phyloP scores from a whole-genome alignment of 2,797 vertebrate genomes.

The Artibeus lituratus region DNA sequence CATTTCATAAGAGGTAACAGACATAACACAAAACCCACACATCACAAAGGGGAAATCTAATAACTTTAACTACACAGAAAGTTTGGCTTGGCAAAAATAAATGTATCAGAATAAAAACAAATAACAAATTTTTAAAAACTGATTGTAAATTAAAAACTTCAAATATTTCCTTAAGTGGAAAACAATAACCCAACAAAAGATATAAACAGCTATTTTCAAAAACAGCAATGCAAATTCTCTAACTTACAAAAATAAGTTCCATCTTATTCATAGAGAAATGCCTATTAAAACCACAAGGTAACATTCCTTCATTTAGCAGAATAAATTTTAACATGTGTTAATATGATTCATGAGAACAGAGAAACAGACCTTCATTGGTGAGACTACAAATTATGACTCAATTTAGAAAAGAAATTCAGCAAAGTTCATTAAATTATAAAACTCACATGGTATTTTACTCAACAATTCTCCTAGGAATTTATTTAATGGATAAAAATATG shows the following conservation, averaged over 20 bases:
- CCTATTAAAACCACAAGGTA: not conserved
- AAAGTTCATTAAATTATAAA: constrained; percentile 40
- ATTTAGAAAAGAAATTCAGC: not conserved
- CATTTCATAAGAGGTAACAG: not conserved
- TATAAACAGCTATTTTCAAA: not conserved
- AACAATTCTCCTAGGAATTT: constrained; percentile 3
- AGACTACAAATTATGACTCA: not conserved
- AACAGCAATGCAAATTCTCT: not conserved
- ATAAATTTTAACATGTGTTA: not conserved
- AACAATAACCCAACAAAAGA: not conserved
- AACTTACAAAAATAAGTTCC: not conserved
- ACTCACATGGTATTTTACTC: not conserved
- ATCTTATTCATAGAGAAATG: not conserved
- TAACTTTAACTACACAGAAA: not conserved
- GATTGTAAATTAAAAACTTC: not conserved
- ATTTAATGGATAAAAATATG: not conserved
- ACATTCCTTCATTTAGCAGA: not conserved
- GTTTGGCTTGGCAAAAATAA: not conserved
- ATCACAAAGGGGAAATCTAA: not conserved
- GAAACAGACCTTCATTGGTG: not conserved
- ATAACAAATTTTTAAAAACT: not conserved
- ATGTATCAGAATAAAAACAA: not conserved
- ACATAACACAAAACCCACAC: not conserved
- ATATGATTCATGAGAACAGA: not conserved
- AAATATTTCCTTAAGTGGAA: not conserved